Evolutionary conservation across 2,888 invertebrate species (phyloP).

Genomic region (Teleogryllus oceanicus): DNA sequence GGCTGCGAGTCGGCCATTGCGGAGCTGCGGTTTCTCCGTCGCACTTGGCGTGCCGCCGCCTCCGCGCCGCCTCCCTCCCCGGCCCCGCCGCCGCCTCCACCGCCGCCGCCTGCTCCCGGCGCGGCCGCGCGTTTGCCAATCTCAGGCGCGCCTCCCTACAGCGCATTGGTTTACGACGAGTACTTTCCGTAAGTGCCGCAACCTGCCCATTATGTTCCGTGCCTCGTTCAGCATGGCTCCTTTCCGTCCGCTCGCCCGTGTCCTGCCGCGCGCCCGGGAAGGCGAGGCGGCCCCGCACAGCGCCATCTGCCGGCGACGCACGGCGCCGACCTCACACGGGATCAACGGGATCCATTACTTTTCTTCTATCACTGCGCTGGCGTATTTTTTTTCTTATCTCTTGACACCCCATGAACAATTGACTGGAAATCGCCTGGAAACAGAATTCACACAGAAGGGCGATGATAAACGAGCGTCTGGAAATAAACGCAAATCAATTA

Average conservation of each 20-base stretch:
- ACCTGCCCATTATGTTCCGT: slow-evolving; percentile 5
- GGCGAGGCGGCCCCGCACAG: too few species aligned
- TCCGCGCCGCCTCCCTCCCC: neutral
- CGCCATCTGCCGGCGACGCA: too few species aligned
- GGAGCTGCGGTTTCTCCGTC: neutral
- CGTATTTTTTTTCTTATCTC: too few species aligned
- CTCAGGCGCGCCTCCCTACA: neutral
- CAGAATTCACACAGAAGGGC: too few species aligned
- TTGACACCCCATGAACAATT: too few species aligned
- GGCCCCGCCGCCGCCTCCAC: neutral
- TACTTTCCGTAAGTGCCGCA: neutral
- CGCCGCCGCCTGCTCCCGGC: neutral
- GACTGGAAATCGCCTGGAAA: too few species aligned
- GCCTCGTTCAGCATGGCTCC: neutral
- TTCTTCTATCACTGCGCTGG: too few species aligned
- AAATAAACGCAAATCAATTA: too few species aligned
- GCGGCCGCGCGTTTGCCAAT: neutral
- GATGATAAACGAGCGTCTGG: too few species aligned
- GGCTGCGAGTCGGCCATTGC: neutral
- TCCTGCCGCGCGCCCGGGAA: neutral
- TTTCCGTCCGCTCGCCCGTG: neutral
- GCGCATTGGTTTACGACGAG: neutral
- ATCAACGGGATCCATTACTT: too few species aligned
- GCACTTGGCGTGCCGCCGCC: neutral
- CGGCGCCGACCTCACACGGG: too few species aligned